These are phyloP conservation scores for Astur gentilis DNA, from an alignment of 2,113 vertebrate species.

Conservation along the genomic window DNA sequence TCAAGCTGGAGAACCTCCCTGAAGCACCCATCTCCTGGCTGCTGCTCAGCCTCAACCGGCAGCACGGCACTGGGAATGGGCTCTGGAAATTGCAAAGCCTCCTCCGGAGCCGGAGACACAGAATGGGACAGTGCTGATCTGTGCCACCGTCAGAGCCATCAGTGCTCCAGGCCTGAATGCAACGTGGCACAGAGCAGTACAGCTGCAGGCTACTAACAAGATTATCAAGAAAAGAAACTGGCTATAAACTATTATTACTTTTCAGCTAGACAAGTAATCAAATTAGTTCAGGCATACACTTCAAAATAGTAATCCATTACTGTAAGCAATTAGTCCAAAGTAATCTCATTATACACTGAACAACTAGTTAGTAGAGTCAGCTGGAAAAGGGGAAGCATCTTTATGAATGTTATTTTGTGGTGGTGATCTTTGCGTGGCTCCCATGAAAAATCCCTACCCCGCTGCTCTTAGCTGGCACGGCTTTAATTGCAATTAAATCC, in stretches of 20 bases:
- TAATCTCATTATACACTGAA: conserved; percentile 29
- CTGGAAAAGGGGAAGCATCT: neutral
- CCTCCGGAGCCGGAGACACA: neutral
- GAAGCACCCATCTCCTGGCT: neutral
- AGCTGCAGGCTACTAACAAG: conserved; percentile 32
- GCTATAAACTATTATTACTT: conserved; percentile 44
- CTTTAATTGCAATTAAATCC: conserved; percentile 1
- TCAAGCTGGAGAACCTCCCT: neutral
- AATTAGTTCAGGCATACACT: conserved; percentile 24
- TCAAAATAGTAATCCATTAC: conserved; percentile 34
- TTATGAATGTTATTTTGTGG: neutral
- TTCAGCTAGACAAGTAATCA: conserved; percentile 47
- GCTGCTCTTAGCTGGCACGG: neutral
- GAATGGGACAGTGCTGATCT: neutral
- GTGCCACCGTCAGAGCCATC: neutral
- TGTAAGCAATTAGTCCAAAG: neutral
- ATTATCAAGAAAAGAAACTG: conserved; percentile 39
- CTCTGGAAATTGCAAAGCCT: neutral
- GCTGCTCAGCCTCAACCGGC: neutral
- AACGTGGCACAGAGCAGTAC: neutral
- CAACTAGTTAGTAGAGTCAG: conserved; percentile 31
- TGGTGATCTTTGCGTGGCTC: neutral
- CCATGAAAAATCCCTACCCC: neutral
- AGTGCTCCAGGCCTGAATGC: neutral
- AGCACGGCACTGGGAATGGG: rapidly evolving